Base-by-base conservation (phyloP, 1,140 invertebrate species). In the Belonocnema kinseyi region DNA sequence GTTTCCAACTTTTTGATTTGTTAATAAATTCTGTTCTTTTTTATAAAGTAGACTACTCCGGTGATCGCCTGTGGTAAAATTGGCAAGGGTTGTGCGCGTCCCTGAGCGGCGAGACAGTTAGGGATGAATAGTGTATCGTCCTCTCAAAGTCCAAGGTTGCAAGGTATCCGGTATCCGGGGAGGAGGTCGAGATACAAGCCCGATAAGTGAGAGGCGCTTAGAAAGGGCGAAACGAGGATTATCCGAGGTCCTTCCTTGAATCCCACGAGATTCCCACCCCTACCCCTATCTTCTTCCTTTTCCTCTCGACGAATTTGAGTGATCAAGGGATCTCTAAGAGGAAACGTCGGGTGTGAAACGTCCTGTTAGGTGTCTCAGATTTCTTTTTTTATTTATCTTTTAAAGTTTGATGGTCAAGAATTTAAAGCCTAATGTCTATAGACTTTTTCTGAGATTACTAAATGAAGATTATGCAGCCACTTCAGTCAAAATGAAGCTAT, bases 171-270 rank as follows among this genome's bases (percentile, higher is more conserved):
- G 76, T 78, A 74, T 52, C 78, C 58, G 16, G 6, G 5, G 58
- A 26, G 40, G 16, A 3, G 26, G 58, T 40, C 26, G 58, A 66
- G 85, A 87, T 87, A 85, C 85, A 79, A 83, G 84, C 77, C 73
- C 83, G 85, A 85, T 86, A 87, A 87, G 85, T 82, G 85, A 85
- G 85, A 85, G 78, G 76, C 76, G 83, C 80, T 84, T 82, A 85
- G 73, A 74, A 76, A 78, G 71, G 72, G 77, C 84, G 77, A 76
- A 83, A 85, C 79, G 83, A 80, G 80, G 84, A 85, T 87, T 87
- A 87, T 85, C 81, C 79, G 66, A 75, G 83, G 77, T 83, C 80
- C 75, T 82, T 58, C 73, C 61, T 76, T 2, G 77, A 80, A 75
- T 85, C 85, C 79, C 13, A 17, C 7, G 33, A 14, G 51, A 19